Base-by-base conservation (phyloP, 2,888 invertebrate species). In the Stenurella melanura region DNA sequence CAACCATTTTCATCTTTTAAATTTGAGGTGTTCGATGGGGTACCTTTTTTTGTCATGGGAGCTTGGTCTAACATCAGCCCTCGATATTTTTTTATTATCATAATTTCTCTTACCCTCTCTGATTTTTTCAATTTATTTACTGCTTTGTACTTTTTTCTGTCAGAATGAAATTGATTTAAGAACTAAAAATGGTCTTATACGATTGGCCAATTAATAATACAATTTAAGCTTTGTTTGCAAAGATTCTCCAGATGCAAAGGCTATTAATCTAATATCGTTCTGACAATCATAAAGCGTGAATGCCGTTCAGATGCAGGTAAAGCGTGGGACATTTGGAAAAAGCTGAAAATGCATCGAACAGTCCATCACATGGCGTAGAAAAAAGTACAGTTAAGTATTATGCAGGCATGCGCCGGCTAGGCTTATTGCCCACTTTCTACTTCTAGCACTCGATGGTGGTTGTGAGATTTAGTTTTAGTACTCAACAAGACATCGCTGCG, bases 371-470 rank as follows among this genome's bases (percentile, higher is more conserved):
- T 50, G 26, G 17, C 15, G 50, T 54, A 58, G 78, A 77, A 81
- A 85, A 85, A 86, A 86, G 85, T 85, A 86, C 87, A 85, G 86
- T 86, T 86, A 85, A 82, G 78, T 76, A 79, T 77, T 79, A 79
- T 80, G 82, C 81, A 83, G 84, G 85, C 87, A 85, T 84, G 85
- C 84, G 85, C 83, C 84, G 83, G 82, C 82, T 84, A 84, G 85
- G 86, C 85, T 84, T 86, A 77, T 83, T 85, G 86, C 86, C 87
- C 86, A 87, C 88, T 89, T 89, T 88, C 88, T 88, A 88, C 87
- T 83, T 82, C 79, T 72, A 83, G 81, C 83, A 81, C 79, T 61
- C 79, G 84, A 76, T 81, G 81, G 83, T 82, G 82, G 83, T 80
- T 82, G 80, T 54, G 80, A 79, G 84, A 54, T 60, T 72, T 42